phyloP scores from a whole-genome alignment of 2,888 invertebrate species.

The Odontothrips loti region DNA sequence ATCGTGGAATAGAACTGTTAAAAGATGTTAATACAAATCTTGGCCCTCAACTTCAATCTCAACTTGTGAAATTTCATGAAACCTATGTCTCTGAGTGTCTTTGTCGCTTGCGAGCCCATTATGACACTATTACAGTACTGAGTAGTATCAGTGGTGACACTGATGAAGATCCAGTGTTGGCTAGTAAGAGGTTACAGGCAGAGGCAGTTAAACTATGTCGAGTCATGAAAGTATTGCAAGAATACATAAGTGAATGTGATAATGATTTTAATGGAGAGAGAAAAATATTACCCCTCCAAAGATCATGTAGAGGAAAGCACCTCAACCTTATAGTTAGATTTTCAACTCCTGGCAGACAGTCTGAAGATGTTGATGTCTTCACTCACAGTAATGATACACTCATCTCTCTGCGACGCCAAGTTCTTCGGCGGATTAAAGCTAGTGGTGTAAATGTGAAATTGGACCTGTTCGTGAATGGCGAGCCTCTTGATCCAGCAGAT shows the following conservation, averaged over 20 bases:
- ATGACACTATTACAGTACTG: slow-evolving; percentile 71
- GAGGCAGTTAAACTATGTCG: slow-evolving; percentile 86
- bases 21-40: slow-evolving; percentile 92
- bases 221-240: slow-evolving; percentile 88
- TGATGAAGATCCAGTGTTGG: slow-evolving; percentile 13
- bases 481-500: slow-evolving; percentile 78
- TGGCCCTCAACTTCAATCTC: slow-evolving; percentile 76
- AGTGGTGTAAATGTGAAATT: slow-evolving; percentile 70
- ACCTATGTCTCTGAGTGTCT: slow-evolving; percentile 89
- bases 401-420: slow-evolving; percentile 73
- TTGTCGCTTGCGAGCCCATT: slow-evolving; percentile 79
- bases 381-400: slow-evolving; percentile 94
- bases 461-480: slow-evolving; percentile 85
- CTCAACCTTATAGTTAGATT: slow-evolving; percentile 81
- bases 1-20: slow-evolving; percentile 83
- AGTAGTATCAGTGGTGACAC: slow-evolving; percentile 25
- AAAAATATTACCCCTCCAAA: slow-evolving; percentile 80
- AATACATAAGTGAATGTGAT: slow-evolving; percentile 94
- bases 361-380: slow-evolving; percentile 84
- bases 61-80: slow-evolving; percentile 79
- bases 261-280: slow-evolving; percentile 81
- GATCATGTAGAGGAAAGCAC: slow-evolving; percentile 87
- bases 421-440: slow-evolving; percentile 60
- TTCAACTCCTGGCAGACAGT: slow-evolving; percentile 77
- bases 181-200: slow-evolving; percentile 52